These are phyloP conservation scores for Sinocyclocheilus anshuiensis DNA, from an alignment of 2,113 vertebrate species.

Conservation along the genomic window DNA sequence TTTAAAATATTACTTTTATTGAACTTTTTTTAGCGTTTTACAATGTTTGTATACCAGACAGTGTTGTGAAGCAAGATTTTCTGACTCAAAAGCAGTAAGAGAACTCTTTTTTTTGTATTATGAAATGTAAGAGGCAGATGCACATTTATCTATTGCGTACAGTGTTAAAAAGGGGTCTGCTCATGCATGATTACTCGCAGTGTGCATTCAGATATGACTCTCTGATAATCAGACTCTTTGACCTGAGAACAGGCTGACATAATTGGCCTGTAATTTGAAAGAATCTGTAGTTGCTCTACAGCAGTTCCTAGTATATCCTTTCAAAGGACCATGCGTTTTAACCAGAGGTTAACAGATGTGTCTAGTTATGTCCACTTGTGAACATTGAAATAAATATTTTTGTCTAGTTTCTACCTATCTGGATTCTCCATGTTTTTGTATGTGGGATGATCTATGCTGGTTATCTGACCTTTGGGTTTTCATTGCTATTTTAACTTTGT, in stretches of 20 bases:
- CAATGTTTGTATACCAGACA: not conserved
- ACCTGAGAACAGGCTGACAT: not conserved
- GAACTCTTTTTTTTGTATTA: not conserved
- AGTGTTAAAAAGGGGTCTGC: slow-evolving; percentile 1
- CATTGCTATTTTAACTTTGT: not conserved
- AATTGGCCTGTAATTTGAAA: not conserved
- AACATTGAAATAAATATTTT: slow-evolving; percentile 6
- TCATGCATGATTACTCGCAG: not conserved
- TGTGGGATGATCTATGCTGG: not conserved
- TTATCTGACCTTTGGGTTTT: not conserved
- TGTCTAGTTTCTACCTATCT: not conserved
- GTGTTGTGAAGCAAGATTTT: not conserved
- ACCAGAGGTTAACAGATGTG: not conserved
- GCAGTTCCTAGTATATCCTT: not conserved
- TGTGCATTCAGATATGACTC: not conserved
- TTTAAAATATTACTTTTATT: not conserved
- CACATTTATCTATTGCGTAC: not conserved
- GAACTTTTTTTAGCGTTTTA: not conserved
- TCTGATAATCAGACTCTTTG: not conserved
- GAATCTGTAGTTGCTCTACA: not conserved
- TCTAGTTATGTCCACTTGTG: not conserved
- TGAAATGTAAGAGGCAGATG: not conserved
- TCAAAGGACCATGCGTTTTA: not conserved
- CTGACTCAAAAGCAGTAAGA: too few species aligned
- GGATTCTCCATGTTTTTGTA: not conserved